Conservation (phyloP, 2,888 invertebrate species). For the Anaspis maculata region DNA sequence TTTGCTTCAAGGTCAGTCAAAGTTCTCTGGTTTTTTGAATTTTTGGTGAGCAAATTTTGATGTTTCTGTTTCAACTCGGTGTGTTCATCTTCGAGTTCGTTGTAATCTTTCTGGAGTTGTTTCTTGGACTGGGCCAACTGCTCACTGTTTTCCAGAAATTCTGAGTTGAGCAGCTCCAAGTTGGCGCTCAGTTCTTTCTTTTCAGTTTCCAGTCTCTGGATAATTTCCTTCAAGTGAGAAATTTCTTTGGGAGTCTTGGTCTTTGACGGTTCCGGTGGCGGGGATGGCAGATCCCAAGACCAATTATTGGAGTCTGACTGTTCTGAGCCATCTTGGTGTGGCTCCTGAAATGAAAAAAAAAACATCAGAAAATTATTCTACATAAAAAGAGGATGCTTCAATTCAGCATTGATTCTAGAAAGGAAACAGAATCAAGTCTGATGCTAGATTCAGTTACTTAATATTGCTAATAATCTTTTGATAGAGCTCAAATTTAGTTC, state of each 20-base stretch:
- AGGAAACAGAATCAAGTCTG: no score
- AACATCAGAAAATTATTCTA: no score
- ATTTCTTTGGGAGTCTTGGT: no score
- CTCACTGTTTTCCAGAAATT: constrained; percentile 37
- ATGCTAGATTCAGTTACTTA: no score
- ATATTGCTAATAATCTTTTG: no score
- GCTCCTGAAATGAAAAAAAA: constrained; percentile 4
- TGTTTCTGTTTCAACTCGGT: constrained; percentile 46
- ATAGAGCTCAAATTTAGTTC: no score
- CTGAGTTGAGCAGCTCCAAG: constrained; percentile 37
- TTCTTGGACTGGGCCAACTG: constrained; percentile 35
- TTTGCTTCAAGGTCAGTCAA: no score
- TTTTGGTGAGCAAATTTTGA: constrained; percentile 40
- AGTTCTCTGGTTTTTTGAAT: no score
- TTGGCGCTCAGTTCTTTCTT: constrained; percentile 30
- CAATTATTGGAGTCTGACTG: constrained; percentile 29
- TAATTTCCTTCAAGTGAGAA: constrained; percentile 28
- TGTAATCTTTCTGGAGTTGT: constrained; percentile 34
- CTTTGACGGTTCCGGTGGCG: constrained; percentile 1
- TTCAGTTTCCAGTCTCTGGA: constrained; percentile 31
- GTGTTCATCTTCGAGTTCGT: constrained; percentile 42
- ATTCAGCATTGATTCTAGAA: no score
- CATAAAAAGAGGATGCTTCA: no score
- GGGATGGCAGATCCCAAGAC: constrained; percentile 47
- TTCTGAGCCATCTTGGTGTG: constrained; percentile 2